These are phyloP conservation scores for Barbus barbus DNA, from an alignment of 2,113 vertebrate species.

Conservation along the genomic window DNA sequence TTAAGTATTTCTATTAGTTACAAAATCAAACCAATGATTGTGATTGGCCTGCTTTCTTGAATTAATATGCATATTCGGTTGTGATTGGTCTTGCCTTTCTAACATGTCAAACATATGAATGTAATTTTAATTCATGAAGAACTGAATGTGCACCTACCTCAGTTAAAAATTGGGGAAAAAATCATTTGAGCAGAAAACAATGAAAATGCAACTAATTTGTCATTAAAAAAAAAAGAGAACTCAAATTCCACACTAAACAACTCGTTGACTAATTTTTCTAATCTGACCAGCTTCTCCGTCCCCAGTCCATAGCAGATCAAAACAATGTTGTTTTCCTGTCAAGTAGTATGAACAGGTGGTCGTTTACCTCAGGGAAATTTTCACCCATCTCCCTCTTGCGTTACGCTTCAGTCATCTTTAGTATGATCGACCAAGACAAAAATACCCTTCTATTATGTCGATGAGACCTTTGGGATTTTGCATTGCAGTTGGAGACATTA, in stretches of 20 bases:
- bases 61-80: background rate
- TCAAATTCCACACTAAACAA: background rate
- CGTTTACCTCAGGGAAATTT: background rate
- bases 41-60: background rate
- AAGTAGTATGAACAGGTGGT: constrained; percentile 23
- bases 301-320: background rate
- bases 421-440: background rate
- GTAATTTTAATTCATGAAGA: no score
- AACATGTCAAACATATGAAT: background rate
- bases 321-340: background rate
- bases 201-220: background rate
- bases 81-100: background rate
- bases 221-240: background rate
- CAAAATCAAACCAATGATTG: background rate
- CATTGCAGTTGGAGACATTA: background rate
- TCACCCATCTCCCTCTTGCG: background rate
- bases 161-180: background rate
- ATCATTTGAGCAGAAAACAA: background rate
- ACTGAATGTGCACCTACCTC: background rate
- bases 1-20: background rate
- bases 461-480: constrained; percentile 8
- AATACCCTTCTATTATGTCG: constrained; percentile 4
- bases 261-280: background rate
- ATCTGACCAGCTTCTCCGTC: background rate
- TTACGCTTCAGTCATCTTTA: background rate